Base-by-base conservation (phyloP, 2,113 vertebrate genomes). In the Grammomys dolichurus region DNA sequence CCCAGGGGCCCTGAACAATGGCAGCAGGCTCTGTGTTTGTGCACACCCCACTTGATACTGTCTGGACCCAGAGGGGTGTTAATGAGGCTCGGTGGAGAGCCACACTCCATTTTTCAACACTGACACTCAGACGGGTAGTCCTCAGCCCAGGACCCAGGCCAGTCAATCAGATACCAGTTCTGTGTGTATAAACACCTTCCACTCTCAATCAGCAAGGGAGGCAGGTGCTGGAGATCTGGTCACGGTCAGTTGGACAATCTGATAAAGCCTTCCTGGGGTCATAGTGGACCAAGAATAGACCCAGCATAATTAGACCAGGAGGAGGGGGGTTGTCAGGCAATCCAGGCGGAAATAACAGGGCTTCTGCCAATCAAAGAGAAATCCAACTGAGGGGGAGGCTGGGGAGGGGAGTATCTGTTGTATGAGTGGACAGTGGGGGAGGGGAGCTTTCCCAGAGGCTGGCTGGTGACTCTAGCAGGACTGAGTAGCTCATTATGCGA, bases 241-340 rank as follows among this genome's bases (percentile, higher is more conserved):
- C 97, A 97, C 91, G 87, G 97, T 96, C 97, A 97, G 96, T 56
- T 96, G 97, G 96, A 82, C 97, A 97, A 96, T 97, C 97, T 97
- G 98, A 97, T 97, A 97, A 97, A 97, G 97, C 96, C 84, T 98
- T 97, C 91, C 96, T 76, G 78, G 95, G 96, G 97, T 93, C 80
- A 16, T 26, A 1, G 24, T 69, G 96, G 94, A 94, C 87, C 1
- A 0, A 95, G 95, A 96, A 96, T 72, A 96, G 97, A 72, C 31
- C 89, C 10, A 0, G 96, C 95, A 96, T 97, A 97, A 98, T 98
- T 67, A 97, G 96, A 97, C 69, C 75, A 67, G 97, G 97, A 89
- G 0, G 88, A 96, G 95, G 87, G 87, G 91, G 77, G 46, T 51
- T 97, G 97, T 97, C 96, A 97, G 96, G 76, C 96, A 96, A 78